phyloP scores from a whole-genome alignment of 2,113 vertebrate genomes.

The Potamarius usumacintae region DNA sequence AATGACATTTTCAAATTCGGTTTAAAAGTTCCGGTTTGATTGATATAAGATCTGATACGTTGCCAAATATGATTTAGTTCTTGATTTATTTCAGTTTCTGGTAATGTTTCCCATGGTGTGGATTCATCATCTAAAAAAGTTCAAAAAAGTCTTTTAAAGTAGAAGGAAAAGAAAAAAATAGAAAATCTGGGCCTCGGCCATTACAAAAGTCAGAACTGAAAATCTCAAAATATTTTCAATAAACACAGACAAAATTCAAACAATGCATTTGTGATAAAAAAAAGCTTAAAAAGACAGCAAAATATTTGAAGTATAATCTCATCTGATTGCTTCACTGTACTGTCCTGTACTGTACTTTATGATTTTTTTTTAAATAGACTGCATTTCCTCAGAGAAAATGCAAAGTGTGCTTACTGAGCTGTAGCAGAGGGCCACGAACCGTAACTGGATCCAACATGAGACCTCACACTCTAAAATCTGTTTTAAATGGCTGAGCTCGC shows the following conservation, averaged over 20 bases:
- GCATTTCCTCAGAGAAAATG: too few species aligned
- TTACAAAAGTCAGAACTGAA: not conserved
- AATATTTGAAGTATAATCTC: not conserved
- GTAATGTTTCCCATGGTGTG: constrained; percentile 14
- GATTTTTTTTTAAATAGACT: not conserved
- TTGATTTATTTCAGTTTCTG: constrained; percentile 32
- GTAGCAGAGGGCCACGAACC: too few species aligned
- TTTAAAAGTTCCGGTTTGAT: not conserved
- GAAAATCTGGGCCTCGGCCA: constrained; percentile 22
- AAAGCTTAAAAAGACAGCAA: too few species aligned
- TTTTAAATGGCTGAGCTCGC: too few species aligned
- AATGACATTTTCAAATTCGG: constrained; percentile 18
- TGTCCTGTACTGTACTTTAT: not conserved
- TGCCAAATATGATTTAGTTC: constrained; percentile 16
- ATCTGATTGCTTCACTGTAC: not conserved
- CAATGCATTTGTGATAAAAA: not conserved
- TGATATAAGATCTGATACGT: not conserved
- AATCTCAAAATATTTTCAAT: not conserved
- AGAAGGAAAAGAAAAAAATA: not conserved
- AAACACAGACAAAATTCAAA: not conserved
- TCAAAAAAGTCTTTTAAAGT: constrained; percentile 26
- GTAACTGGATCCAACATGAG: too few species aligned
- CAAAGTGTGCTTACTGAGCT: too few species aligned
- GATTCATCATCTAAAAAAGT: constrained; percentile 32
- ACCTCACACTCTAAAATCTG: too few species aligned